Percentiles rank a stretch among this genome's conserved stretches.
phyloP scores from a whole-genome alignment of 2,113 vertebrate species.

The Dasyornis broadbenti region DNA sequence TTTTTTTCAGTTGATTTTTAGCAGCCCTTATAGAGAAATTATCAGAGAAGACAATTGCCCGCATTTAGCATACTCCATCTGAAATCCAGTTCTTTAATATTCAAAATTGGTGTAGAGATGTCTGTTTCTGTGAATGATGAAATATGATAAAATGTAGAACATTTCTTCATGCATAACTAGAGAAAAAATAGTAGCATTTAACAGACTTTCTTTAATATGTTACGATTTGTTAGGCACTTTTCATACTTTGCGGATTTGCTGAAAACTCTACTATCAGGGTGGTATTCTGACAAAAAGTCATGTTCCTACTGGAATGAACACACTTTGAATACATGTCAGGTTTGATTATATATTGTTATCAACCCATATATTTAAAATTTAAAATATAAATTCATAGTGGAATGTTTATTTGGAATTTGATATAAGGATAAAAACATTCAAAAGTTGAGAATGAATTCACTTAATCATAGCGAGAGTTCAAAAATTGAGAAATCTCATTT shows the following conservation, averaged over 20 bases:
- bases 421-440: neutral
- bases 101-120: neutral
- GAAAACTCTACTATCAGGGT: neutral
- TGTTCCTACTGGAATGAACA: neutral
- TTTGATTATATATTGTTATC: neutral
- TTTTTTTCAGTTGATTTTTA: neutral
- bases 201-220: neutral
- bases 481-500: neutral
- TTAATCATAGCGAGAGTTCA: neutral
- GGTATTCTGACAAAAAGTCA: neutral
- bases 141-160: neutral
- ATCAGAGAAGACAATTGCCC: neutral
- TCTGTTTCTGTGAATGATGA: neutral
- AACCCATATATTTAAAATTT: neutral
- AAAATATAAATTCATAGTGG: neutral
- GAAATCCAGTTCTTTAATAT: neutral
- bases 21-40: neutral
- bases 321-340: neutral
- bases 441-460: neutral
- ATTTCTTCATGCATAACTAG: neutral
- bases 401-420: neutral
- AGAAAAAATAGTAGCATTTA: neutral
- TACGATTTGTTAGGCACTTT: neutral
- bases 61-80: neutral
- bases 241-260: neutral